These are phyloP conservation scores for Eulemur mongoz DNA, from an alignment of 2,797 vertebrate genomes.

Conservation along the genomic window DNA sequence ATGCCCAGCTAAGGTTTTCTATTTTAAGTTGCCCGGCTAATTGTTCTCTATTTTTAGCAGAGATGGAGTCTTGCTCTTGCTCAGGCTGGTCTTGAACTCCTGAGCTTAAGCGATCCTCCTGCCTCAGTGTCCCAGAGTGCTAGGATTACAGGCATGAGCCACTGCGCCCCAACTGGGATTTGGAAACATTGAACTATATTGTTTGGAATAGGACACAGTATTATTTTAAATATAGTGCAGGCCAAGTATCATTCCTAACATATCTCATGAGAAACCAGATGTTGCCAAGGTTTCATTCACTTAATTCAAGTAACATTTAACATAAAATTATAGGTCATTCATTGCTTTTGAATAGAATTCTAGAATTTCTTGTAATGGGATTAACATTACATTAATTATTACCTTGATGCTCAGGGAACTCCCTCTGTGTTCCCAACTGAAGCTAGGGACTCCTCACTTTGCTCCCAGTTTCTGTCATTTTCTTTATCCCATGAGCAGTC, in stretches of 20 bases:
- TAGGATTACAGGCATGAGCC: too few relatives aligned
- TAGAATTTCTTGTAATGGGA: constrained; percentile 38
- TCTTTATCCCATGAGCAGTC: not conserved
- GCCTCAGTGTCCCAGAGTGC: too few relatives aligned
- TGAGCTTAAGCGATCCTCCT: too few relatives aligned
- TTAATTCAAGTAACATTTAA: constrained; percentile 54
- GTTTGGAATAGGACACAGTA: constrained; percentile 51
- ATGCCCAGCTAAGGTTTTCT: too few relatives aligned
- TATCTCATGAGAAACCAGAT: constrained; percentile 47
- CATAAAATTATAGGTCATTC: not conserved
- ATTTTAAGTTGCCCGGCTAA: too few relatives aligned
- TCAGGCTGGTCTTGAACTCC: too few relatives aligned
- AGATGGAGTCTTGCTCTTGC: too few relatives aligned
- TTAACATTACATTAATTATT: not conserved
- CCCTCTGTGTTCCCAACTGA: not conserved
- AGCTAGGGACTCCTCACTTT: not conserved
- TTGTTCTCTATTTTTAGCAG: too few relatives aligned
- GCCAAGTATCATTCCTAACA: constrained; percentile 49
- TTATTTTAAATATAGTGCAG: constrained; percentile 24
- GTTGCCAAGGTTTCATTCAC: constrained; percentile 52
- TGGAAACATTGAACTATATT: constrained; percentile 29
- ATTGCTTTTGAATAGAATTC: constrained; percentile 17
- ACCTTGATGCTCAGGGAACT: not conserved
- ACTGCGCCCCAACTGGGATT: not conserved
- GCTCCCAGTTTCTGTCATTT: not conserved